Conservation (phyloP, 2,113 vertebrate species). For the Benitochromis conjunctus region DNA sequence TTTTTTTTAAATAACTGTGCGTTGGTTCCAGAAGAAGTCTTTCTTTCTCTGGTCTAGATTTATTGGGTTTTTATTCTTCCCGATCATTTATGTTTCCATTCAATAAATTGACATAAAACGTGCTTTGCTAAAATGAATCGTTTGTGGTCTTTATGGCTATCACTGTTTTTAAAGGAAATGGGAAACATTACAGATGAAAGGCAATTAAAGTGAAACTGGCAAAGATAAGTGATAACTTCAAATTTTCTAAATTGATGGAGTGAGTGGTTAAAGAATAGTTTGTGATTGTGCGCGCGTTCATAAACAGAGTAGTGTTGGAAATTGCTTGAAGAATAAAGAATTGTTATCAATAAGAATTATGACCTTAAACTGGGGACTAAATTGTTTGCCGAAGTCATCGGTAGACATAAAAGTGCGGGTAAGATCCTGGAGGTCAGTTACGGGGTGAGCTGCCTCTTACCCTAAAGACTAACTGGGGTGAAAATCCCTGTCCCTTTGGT, state of each 20-base stretch:
- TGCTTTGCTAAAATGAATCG: conserved; percentile 57
- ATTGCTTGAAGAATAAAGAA: background rate
- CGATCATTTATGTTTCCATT: conserved; percentile 61
- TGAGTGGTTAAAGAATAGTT: conserved; percentile 20
- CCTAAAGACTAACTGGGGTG: conserved; percentile 25
- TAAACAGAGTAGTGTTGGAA: background rate
- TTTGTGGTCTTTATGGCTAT: conserved; percentile 46
- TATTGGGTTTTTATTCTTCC: conserved; percentile 52
- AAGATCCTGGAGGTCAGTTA: conserved; percentile 11
- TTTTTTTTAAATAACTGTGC: conserved; percentile 42
- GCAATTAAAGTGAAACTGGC: conserved; percentile 14
- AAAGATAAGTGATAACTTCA: conserved; percentile 17
- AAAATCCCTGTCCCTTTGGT: conserved; percentile 26
- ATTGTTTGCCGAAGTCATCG: conserved; percentile 10
- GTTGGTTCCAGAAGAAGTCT: conserved; percentile 42
- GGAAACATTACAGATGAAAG: conserved; percentile 27
- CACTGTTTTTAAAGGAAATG: conserved; percentile 48
- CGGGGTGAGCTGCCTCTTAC: conserved; percentile 48
- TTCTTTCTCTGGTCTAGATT: conserved; percentile 30
- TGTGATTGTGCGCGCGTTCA: background rate
- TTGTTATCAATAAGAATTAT: background rate
- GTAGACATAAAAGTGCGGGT: background rate
- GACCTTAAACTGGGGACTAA: background rate
- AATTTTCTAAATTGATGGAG: conserved; percentile 29
- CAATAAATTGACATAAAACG: conserved; percentile 52